phyloP scores from a whole-genome alignment of 2,113 vertebrate genomes.

The Illadopsis cleaveri region DNA sequence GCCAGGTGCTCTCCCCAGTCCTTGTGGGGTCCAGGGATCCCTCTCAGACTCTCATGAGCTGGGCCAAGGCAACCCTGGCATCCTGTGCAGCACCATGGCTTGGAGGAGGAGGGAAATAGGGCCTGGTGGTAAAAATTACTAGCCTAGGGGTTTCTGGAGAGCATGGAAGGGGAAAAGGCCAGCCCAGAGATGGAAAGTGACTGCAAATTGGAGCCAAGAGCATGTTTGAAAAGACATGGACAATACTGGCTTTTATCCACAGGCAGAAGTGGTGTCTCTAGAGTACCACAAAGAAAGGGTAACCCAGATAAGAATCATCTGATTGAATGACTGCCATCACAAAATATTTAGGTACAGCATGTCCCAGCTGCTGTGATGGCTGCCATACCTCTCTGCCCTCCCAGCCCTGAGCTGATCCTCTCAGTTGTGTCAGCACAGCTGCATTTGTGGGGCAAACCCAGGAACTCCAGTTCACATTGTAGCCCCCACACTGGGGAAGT shows the following conservation, averaged over 20 bases:
- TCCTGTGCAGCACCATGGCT: background rate
- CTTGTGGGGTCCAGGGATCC: too few relatives aligned
- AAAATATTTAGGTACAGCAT: background rate
- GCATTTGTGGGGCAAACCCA: background rate
- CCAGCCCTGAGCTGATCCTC: background rate
- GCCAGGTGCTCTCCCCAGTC: background rate
- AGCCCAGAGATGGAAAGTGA: background rate
- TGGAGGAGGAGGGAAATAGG: background rate
- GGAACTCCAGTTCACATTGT: background rate
- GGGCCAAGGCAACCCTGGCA: background rate
- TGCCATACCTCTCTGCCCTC: background rate
- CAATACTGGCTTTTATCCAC: background rate
- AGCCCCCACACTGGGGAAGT: background rate
- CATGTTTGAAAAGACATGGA: accelerated
- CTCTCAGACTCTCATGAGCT: background rate
- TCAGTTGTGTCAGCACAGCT: background rate
- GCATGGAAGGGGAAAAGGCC: background rate
- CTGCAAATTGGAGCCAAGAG: background rate
- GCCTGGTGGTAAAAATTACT: background rate
- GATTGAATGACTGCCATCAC: background rate
- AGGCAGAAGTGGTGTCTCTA: background rate
- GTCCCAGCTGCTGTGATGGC: background rate
- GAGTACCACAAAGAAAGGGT: background rate
- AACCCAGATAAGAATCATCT: background rate
- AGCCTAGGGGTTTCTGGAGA: background rate